phyloP scores from a whole-genome alignment of 2,113 vertebrate genomes.

The Sorex fumeus region DNA sequence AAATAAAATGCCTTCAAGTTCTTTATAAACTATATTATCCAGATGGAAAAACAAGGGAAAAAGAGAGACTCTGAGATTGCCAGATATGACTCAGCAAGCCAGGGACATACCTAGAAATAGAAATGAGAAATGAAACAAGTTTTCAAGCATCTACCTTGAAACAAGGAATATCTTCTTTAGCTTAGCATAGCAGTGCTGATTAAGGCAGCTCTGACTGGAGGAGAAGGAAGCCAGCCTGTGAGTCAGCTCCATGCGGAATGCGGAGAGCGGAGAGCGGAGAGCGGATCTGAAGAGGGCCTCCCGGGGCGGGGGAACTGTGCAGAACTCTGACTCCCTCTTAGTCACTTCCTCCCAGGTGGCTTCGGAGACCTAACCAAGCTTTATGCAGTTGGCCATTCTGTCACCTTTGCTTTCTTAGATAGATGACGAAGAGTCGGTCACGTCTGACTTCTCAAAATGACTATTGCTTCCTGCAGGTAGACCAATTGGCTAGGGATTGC shows the following conservation, averaged over 20 bases:
- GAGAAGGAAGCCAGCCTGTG: slow-evolving; percentile 24
- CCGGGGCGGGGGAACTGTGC: not conserved
- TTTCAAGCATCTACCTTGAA: slow-evolving; percentile 61
- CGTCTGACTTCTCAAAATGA: slow-evolving; percentile 45
- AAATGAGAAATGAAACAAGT: slow-evolving; percentile 50
- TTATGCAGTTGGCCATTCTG: not conserved
- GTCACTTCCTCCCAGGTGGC: slow-evolving; percentile 67
- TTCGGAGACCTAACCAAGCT: not conserved
- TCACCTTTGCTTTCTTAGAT: not conserved
- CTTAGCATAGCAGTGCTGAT: not conserved
- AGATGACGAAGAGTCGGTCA: slow-evolving; percentile 19
- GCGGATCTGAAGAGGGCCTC: slow-evolving; percentile 19
- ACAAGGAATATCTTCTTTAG: not conserved
- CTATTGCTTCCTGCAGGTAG: slow-evolving; percentile 24
- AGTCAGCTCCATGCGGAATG: slow-evolving; percentile 26
- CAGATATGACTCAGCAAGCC: slow-evolving; percentile 77
- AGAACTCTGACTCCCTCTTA: slow-evolving; percentile 19
- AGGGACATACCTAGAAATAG: slow-evolving; percentile 65
- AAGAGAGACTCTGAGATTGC: slow-evolving; percentile 63
- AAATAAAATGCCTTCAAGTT: slow-evolving; percentile 59
- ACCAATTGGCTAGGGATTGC: not conserved
- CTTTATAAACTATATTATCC: slow-evolving; percentile 47
- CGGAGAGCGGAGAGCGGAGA: not conserved
- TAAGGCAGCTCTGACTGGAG: not conserved
- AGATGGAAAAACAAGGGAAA: slow-evolving; percentile 9